A percentile compares a stretch with the other conserved stretches of the same genome.
phyloP scores from a whole-genome alignment of 2,797 vertebrate species.

The Gila robusta region DNA sequence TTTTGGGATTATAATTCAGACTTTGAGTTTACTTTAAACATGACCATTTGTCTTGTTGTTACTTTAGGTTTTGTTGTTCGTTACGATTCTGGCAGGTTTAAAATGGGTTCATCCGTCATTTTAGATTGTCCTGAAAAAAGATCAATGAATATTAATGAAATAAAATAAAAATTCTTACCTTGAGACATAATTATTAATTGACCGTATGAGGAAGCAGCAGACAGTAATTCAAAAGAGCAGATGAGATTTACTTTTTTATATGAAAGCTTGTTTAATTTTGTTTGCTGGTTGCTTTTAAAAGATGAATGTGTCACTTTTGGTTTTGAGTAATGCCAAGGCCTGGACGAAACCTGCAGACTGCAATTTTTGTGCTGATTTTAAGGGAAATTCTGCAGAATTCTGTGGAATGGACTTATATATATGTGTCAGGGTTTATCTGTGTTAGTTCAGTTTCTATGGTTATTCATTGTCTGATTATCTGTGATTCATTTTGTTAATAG shows the following conservation, averaged over 20 bases:
- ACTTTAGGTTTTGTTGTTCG: constrained; percentile 12
- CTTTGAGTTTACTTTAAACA: constrained; percentile 7
- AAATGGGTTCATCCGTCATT: constrained; percentile 73
- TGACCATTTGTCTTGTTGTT: background rate
- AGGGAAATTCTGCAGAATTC: background rate
- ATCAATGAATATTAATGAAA: constrained; percentile 63
- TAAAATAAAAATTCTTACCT: background rate
- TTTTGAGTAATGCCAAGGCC: background rate
- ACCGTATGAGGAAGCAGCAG: constrained; percentile 65
- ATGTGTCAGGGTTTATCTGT: background rate
- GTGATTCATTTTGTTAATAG: background rate
- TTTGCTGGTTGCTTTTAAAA: constrained; percentile 21
- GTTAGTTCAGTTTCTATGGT: background rate
- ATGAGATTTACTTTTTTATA: constrained; percentile 31
- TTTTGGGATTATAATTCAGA: background rate
- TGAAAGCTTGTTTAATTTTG: constrained; percentile 25
- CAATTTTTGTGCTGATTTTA: background rate
- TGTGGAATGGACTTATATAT: background rate
- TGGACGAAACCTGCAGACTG: background rate
- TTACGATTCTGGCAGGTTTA: constrained; percentile 54
- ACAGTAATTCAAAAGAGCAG: constrained; percentile 59
- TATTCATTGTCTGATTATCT: background rate
- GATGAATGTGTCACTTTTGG: background rate
- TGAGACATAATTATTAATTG: constrained; percentile 67
- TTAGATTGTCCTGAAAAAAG: constrained; percentile 64